Conservation (phyloP, 2,113 vertebrate species). For the Gymnogyps californianus region DNA sequence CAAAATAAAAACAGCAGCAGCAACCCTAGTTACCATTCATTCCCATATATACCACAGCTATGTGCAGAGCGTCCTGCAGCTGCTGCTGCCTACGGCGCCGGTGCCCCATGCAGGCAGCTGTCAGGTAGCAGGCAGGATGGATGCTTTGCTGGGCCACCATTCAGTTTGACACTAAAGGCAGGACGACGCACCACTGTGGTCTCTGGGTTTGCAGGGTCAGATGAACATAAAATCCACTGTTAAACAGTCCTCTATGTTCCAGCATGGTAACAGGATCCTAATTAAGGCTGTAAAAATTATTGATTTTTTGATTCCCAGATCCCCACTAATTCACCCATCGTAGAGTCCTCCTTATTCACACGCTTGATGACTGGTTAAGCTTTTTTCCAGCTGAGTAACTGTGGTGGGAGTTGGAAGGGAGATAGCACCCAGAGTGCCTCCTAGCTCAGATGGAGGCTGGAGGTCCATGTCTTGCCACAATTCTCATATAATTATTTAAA, state of each 20-base stretch:
- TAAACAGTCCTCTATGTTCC: neutral
- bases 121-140: neutral
- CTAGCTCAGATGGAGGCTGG: neutral
- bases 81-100: neutral
- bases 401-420: neutral
- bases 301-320: constrained; percentile 1
- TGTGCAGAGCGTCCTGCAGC: neutral
- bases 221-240: neutral
- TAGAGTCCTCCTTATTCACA: neutral
- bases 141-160: neutral
- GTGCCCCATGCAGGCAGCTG: fast-evolving
- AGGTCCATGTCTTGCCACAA: neutral
- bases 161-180: neutral
- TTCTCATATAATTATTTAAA: neutral
- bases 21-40: neutral
- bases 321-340: neutral
- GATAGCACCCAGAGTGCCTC: neutral
- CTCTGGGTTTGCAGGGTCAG: neutral
- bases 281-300: neutral
- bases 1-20: constrained; percentile 44
- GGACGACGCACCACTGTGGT: neutral
- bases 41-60: neutral
- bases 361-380: neutral
- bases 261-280: neutral
- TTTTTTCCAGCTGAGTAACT: neutral